Conservation (phyloP, 2,888 invertebrate species). For the Trissoscelio sp. region DNA sequence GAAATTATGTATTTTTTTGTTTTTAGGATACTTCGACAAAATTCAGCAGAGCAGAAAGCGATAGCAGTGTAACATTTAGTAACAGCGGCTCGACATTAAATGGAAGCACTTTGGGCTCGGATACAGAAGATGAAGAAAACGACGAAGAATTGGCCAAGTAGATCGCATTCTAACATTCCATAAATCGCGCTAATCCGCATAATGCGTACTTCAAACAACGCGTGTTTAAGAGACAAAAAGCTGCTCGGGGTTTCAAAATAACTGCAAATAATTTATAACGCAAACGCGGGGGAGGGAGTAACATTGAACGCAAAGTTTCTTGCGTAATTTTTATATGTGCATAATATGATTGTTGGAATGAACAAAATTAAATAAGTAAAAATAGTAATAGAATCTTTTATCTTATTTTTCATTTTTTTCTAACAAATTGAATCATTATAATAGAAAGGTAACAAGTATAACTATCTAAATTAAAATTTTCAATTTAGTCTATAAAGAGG, state of each 20-base stretch:
- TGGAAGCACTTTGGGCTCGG: conserved; percentile 81
- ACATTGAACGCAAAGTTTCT: not conserved
- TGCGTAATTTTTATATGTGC: not conserved
- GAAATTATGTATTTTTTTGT: too few relatives aligned
- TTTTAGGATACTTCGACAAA: conserved; percentile 76
- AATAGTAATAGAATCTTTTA: too few relatives aligned
- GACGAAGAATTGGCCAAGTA: conserved; percentile 81
- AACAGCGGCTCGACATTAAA: conserved; percentile 83
- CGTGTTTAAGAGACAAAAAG: not conserved
- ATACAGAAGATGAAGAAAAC: conserved; percentile 81
- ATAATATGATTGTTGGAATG: too few relatives aligned
- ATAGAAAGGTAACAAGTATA: too few relatives aligned
- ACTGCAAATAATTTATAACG: conserved; percentile 11
- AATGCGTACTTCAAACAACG: conserved; percentile 31
- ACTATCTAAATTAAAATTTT: too few relatives aligned
- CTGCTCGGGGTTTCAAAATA: conserved; percentile 4
- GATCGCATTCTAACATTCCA: conserved; percentile 57
- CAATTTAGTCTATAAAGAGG: too few relatives aligned
- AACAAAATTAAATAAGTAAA: not conserved
- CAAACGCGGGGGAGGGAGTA: not conserved
- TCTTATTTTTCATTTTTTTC: not conserved
- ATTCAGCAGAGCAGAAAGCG: conserved; percentile 79
- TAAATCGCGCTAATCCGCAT: conserved; percentile 46
- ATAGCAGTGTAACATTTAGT: conserved; percentile 83
- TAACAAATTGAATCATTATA: too few relatives aligned